Evolutionary conservation across 2,113 vertebrate genomes (phyloP), one percentile per base, ranked within the genome.

Genomic region (Corythornis cristatus): DNA sequence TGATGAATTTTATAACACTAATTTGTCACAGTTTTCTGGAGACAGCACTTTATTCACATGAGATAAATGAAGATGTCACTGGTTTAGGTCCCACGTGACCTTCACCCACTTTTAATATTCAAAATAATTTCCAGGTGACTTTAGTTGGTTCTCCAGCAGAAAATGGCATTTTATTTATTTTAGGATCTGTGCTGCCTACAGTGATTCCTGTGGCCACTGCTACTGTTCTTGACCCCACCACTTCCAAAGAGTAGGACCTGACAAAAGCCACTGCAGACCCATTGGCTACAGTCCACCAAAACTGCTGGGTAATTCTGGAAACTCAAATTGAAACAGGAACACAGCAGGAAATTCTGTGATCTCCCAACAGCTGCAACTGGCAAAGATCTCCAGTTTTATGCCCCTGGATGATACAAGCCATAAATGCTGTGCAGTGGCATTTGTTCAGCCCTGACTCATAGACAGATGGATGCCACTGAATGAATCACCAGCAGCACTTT

Each of bases 361-460:
- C 37, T 75, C 40, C 60, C 40, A 67, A 58, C 79, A 93, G 72
- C 67, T 89, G 71, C 12, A 62, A 8, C 16, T 79, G 71, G 84
- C 81, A 83, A 79, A 72, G 77, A 88, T 26, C 58, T 79, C 77
- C 51, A 33, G n/a, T 46, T 79, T 81, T 82, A 26, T 93, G 86
- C 43, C 79, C 83, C 67, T 82, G 84, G 74, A 89, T 71, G 46
- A 77, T 71, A 84, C 2, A 80, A 71, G 16, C 42, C 81, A 66
- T 37, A 66, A 79, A 83, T 26, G 64, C 42, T 76, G 87, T 53
- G 68, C 87, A 81, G 87, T 61, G 75, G 85, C 95, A 95, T 95
- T 96, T 95, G 89, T 85, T 95, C 87, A 95, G 87, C 53, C 89
- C 91, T 96, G 95, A 96, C 89, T 96, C 96, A 96, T 80, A 89